phyloP scores from a whole-genome alignment of 2,888 invertebrate genomes.

The Eupithecia pulchellata region DNA sequence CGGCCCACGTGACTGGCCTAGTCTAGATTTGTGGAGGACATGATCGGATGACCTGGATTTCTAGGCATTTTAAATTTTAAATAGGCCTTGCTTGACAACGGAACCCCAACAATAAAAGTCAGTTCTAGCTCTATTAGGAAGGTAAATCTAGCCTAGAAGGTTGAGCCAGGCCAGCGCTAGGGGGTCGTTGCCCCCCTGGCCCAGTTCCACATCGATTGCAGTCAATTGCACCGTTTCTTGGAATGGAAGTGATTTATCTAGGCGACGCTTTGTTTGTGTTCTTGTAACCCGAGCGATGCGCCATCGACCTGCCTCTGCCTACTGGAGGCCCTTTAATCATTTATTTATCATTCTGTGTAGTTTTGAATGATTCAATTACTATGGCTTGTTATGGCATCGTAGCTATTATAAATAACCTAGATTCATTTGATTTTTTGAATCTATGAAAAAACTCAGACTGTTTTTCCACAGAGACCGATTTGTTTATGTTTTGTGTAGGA shows the following conservation, averaged over 20 bases:
- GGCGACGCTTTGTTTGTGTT: slow-evolving; percentile 36
- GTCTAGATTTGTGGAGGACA: not conserved
- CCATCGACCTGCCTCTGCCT: slow-evolving; percentile 2
- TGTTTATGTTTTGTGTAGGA: not conserved
- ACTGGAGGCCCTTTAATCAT: not conserved
- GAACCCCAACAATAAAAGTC: slow-evolving; percentile 3
- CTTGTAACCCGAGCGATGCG: slow-evolving; percentile 35
- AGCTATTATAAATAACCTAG: not conserved
- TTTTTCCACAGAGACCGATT: not conserved
- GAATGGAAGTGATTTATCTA: slow-evolving; percentile 35
- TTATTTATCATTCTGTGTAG: not conserved
- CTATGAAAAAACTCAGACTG: not conserved
- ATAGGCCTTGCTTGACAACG: slow-evolving; percentile 2
- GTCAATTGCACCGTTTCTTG: slow-evolving; percentile 25
- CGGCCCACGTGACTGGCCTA: not conserved
- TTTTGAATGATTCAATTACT: not conserved
- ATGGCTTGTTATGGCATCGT: not conserved
- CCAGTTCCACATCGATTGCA: slow-evolving; percentile 34
- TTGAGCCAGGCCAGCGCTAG: not conserved
- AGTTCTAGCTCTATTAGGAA: not conserved
- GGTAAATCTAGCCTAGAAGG: slow-evolving; percentile 10
- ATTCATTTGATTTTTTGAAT: not conserved
- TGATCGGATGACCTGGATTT: not conserved
- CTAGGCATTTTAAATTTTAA: not conserved
- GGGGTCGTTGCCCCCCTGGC: slow-evolving; percentile 33